Base-by-base conservation (phyloP, 1,140 invertebrate genomes). In the Formica exsecta region DNA sequence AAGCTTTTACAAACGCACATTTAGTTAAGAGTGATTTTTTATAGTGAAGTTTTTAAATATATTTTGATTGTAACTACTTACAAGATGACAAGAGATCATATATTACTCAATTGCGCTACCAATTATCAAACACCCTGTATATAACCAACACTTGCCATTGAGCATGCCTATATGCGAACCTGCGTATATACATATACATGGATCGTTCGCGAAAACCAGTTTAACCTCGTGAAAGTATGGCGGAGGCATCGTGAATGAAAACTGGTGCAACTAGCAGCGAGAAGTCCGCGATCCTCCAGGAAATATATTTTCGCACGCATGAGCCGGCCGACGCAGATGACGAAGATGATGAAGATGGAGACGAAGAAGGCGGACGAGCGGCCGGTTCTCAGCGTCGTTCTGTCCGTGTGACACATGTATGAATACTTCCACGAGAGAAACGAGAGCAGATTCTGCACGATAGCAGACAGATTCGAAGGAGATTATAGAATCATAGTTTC, bases 171-270 rank as follows among this genome's bases (percentile, higher is more conserved):
- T 73, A 36, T 62, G 11, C 68, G 51, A 79, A 68, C n/a, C n/a
- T 32, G 5, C 22, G 22, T 44, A 32, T 32, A 22, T 13, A 44
- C 41, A 38, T 77, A 8, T 80, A 70, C 68, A 54, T 44, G 66
- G 54, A 13, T 81, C 51, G 71, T 75, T 83, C 73, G 70, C 65
- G 87, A 71, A 79, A 90, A 87, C 89, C 87, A 90, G 89, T 89
- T 90, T 89, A 89, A 84, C 85, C 29, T 76, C 54, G 87, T 73
- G 89, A 79, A 86, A 87, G 89, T 84, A 75, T 57, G 80, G 61
- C 62, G 79, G 74, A 87, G 70, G 57, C 62, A 68, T 64, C 64
- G 84, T 61, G 84, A 83, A 89, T 89, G 87, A 89, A 88, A 89
- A 89, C 84, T 79, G 65, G 87, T 71, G 65, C 70, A 80, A 77